Evolutionary conservation across 2,888 invertebrate genomes (phyloP), one percentile per base, ranked within the genome.

Genomic region (Sericinus montela): DNA sequence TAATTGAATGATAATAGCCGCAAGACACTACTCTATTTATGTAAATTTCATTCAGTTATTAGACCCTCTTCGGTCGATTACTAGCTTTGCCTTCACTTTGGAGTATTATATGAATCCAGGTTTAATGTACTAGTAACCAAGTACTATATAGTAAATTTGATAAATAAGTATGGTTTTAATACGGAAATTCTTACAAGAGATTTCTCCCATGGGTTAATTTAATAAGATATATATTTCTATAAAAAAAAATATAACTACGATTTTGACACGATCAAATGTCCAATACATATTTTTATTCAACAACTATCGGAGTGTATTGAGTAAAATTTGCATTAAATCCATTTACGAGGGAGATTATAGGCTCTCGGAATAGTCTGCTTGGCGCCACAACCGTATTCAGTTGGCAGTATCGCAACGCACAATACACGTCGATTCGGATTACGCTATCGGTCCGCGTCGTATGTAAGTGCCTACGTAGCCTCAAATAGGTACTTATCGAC

Each of bases 1-100:
- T 86, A 86, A 87, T 86, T 85, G 80, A 87, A 86, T 80, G 76
- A 87, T 84, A 86, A 87, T 80, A 86, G 72, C 82, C 85, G 73
- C 79, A 80, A 85, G 86, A 81, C 67, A 76, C 67, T 65, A 64
- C 68, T 69, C 72, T 83, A 80, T 84, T 86, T 85, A 84, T 83
- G 84, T 79, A 80, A 84, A 85, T 87, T 82, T 76, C 67, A 78
- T 75, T 82, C 70, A 65, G 79, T 77, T 81, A 77, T 75, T 72
- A 73, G 70, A 76, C 74, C 75, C 72, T 73, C 69, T 63, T 67
- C 71, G 67, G 69, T 69, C 76, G 77, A 83, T 80, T 76, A n/a
- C n/a, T n/a, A 79, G 68, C 62, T 57, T 58, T 58, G 58, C 60
- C 65, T 65, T 60, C 58, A 55, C 62, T 65, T 60, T 58, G 67